Conservation (phyloP, 2,888 invertebrate genomes). For the Pachycephus smyrnensis region DNA sequence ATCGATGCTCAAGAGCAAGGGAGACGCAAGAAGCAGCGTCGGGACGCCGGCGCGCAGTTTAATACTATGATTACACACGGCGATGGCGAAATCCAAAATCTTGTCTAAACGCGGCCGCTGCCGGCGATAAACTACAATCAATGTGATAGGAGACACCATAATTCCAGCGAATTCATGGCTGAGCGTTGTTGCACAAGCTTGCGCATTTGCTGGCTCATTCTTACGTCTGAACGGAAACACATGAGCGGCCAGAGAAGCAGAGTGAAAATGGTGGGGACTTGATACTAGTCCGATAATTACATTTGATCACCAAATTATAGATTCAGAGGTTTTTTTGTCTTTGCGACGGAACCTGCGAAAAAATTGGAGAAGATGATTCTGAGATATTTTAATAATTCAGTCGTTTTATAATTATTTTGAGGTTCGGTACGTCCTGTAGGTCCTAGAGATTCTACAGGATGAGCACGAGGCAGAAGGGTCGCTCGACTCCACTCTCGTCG, state of each 20-base stretch:
- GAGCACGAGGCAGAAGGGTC: not conserved
- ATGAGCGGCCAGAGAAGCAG: not conserved
- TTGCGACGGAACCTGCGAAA: not conserved
- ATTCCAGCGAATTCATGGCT: not conserved
- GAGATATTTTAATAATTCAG: no score
- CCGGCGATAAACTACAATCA: not conserved
- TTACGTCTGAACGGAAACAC: not conserved
- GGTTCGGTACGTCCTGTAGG: not conserved
- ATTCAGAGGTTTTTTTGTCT: not conserved
- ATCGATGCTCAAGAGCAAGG: constrained; percentile 51
- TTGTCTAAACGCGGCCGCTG: not conserved
- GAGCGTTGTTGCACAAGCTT: not conserved
- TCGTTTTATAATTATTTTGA: not conserved
- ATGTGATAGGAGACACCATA: not conserved
- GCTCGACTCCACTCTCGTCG: not conserved
- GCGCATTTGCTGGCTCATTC: not conserved
- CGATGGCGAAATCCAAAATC: constrained; percentile 8
- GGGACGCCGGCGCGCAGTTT: constrained; percentile 43
- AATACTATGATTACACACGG: constrained; percentile 1
- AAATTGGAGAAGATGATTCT: not conserved
- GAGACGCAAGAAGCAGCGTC: constrained; percentile 32
- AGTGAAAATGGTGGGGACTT: not conserved
- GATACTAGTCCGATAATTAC: not conserved
- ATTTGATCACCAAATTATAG: not conserved
- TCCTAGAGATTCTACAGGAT: not conserved